These are phyloP conservation scores for Furnarius figulus DNA, from an alignment of 2,113 vertebrate species.

Conservation along the genomic window DNA sequence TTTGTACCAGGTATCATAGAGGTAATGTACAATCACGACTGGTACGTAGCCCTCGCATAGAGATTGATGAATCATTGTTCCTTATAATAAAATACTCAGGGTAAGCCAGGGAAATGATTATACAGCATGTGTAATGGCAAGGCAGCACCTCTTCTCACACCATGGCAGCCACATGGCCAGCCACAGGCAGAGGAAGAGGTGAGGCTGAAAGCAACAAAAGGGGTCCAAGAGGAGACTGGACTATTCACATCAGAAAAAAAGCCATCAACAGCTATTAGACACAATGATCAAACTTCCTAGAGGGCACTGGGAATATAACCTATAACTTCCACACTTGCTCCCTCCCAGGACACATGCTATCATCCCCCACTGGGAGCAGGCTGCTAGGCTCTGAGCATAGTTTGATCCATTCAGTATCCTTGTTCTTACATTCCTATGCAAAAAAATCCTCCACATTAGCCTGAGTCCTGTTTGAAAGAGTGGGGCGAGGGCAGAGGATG, in stretches of 20 bases:
- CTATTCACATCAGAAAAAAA: neutral
- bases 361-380: neutral
- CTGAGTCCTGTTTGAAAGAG: neutral
- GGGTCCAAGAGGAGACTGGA: neutral
- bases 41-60: accelerated
- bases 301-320: neutral
- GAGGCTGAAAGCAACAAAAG: neutral
- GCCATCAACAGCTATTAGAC: neutral
- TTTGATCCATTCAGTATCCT: neutral
- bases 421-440: accelerated
- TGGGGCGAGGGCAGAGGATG: neutral
- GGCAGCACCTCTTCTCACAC: neutral
- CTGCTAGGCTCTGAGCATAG: neutral
- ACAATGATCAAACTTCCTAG: neutral
- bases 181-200: neutral
- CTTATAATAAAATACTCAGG: neutral
- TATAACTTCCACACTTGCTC: neutral
- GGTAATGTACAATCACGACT: neutral
- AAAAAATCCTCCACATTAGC: neutral
- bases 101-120: neutral
- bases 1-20: accelerated
- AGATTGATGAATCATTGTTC: neutral
- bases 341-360: neutral
- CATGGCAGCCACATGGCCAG: accelerated
- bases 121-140: neutral